Evolutionary conservation across 2,113 vertebrate genomes (phyloP), one percentile per base, ranked within the genome.

Genomic region (Syngnathoides biaculeatus): DNA sequence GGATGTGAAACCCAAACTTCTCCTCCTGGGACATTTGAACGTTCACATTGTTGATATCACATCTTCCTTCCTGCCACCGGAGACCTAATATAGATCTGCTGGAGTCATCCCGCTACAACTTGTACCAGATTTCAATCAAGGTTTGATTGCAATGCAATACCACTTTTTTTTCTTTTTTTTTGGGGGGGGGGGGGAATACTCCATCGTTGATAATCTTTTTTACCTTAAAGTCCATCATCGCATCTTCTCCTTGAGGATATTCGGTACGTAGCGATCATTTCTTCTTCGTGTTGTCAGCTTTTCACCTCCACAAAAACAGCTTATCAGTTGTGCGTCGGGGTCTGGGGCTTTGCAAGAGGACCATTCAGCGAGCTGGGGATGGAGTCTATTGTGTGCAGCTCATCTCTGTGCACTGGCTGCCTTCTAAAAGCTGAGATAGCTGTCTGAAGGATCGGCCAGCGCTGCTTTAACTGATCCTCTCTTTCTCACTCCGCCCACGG

Each of bases 1-100:
- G 80, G 84, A 77, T 84, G 79, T 88, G 89, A 87, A 88, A 90
- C 82, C 70, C 62, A 83, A 88, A 84, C 88, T 75, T 71, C 74
- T 68, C 38, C 74, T 30, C 74, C 10, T 30, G 89, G 85, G 85
- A 88, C 79, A 15, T 57, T 35, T 57, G 55, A 57, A 66, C 82
- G 82, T 89, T 82, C 80, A 79, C 81, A 76, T 80, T 84, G 81
- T 74, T 62, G 84, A 68, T 79, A 86, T 84, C 65, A 72, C 82
- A 83, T 81, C 78, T 72, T 68, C 62, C 66, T 72, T 55, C 42
- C 57, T 77, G 72, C 69, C 61, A 71, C 26, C 57, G 71, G 75
- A 83, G 88, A 72, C 82, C 77, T 70, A 65, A 80, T 83, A 90
- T 88, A 84, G 87, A 88, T 83, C 76, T 79, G 71, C 64, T 47